phyloP scores from a whole-genome alignment of 2,113 vertebrate genomes.

The Nibea albiflora region DNA sequence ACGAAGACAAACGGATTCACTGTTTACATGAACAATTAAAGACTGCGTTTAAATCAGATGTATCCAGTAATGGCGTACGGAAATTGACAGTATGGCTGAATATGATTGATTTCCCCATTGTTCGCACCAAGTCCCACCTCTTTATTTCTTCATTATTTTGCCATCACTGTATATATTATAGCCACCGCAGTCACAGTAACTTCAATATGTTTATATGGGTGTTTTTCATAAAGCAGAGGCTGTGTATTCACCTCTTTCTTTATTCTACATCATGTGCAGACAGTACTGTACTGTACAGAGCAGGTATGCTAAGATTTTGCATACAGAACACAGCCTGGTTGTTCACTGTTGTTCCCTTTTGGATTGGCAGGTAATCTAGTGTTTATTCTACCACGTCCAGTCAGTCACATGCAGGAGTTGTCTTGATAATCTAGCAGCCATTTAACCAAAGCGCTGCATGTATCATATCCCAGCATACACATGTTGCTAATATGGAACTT shows the following conservation, averaged over 20 bases:
- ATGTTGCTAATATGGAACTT: neutral
- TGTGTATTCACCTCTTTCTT: neutral
- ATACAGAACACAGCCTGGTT: neutral
- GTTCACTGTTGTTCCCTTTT: neutral
- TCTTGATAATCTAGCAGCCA: neutral
- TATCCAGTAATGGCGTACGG: accelerated
- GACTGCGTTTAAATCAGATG: neutral
- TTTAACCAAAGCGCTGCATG: neutral
- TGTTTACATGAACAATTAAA: neutral
- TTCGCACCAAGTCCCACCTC: neutral
- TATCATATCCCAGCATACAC: neutral
- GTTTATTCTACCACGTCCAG: neutral
- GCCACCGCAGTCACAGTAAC: neutral
- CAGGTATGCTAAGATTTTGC: neutral
- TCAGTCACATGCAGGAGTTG: neutral
- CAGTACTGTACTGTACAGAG: neutral
- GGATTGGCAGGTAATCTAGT: neutral
- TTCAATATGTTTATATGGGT: neutral
- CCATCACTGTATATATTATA: neutral
- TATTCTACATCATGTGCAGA: neutral
- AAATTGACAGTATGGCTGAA: neutral
- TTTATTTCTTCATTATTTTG: neutral
- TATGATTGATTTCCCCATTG: too few species aligned
- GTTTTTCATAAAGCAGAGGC: neutral
- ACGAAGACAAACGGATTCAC: neutral